These are phyloP conservation scores for Ptychoptera contaminata DNA, from an alignment of 2,888 invertebrate genomes.

Conservation along the genomic window DNA sequence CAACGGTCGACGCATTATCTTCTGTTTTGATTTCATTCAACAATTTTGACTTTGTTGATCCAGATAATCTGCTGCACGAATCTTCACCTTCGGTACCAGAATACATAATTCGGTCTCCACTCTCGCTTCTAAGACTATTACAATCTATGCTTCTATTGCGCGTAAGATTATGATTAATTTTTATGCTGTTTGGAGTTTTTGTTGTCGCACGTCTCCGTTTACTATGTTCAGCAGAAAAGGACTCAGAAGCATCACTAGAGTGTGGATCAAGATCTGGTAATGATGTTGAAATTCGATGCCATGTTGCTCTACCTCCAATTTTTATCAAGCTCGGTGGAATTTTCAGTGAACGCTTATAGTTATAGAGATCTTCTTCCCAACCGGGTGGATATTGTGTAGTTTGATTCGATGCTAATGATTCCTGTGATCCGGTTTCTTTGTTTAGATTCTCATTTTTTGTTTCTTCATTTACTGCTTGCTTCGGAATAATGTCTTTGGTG, in stretches of 20 bases:
- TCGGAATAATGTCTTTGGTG: constrained; percentile 29
- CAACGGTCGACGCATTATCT: constrained; percentile 29
- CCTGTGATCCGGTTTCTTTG: constrained; percentile 18
- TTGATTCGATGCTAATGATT: constrained; percentile 46
- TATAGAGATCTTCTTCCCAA: constrained; percentile 72
- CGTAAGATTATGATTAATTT: not conserved
- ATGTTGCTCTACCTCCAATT: constrained; percentile 53
- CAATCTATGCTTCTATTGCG: not conserved
- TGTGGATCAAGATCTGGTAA: constrained; percentile 62
- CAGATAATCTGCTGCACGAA: not conserved
- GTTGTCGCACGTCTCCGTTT: constrained; percentile 1
- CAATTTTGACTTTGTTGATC: not conserved
- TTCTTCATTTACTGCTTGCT: constrained; percentile 26
- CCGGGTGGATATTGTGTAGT: constrained; percentile 59
- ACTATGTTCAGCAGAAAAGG: constrained; percentile 8
- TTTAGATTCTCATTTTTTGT: constrained; percentile 21
- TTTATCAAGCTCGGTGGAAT: constrained; percentile 70
- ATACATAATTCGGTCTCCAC: not conserved
- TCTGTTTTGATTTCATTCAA: constrained; percentile 33
- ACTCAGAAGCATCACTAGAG: constrained; percentile 42
- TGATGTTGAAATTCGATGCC: constrained; percentile 51
- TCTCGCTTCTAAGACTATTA: not conserved
- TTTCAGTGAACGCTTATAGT: constrained; percentile 64
- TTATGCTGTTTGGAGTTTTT: not conserved
- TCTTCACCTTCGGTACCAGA: not conserved